Conservation (phyloP, 1,140 invertebrate genomes). For the Hyles euphorbiae region DNA sequence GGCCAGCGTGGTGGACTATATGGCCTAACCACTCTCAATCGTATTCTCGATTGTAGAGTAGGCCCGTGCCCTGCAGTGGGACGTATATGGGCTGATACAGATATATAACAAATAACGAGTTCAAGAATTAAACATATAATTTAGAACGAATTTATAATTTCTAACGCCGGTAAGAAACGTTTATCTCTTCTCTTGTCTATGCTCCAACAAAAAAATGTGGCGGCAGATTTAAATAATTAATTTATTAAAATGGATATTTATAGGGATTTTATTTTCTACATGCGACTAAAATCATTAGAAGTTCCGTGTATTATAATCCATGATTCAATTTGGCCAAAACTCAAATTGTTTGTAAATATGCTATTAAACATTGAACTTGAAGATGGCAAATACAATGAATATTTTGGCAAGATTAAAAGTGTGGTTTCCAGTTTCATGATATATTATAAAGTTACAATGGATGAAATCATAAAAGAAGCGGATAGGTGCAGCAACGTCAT, state of each 20-base stretch:
- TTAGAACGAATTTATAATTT: too few species aligned
- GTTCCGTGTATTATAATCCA: conserved; percentile 13
- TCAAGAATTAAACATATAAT: too few species aligned
- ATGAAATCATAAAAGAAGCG: conserved; percentile 33
- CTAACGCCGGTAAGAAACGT: too few species aligned
- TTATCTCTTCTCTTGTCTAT: too few species aligned
- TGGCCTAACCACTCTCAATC: too few species aligned
- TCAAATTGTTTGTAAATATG: conserved; percentile 31
- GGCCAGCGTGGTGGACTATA: too few species aligned
- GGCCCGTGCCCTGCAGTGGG: too few species aligned
- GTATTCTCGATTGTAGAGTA: too few species aligned
- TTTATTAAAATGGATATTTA: conserved; percentile 34
- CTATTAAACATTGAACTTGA: conserved; percentile 29
- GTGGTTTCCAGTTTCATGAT: conserved; percentile 39
- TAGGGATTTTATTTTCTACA: conserved; percentile 36
- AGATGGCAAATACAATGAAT: conserved; percentile 35
- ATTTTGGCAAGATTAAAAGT: conserved; percentile 44
- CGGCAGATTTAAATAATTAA: neutral
- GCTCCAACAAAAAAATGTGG: too few species aligned
- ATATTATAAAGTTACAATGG: conserved; percentile 36
- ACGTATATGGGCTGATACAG: too few species aligned
- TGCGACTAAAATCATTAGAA: conserved; percentile 16
- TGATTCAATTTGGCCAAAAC: conserved; percentile 26
- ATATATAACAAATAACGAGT: too few species aligned
- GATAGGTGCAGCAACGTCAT: conserved; percentile 32